Evolutionary conservation across 2,797 vertebrate species (phyloP).

Genomic region (Lithobates pipiens): DNA sequence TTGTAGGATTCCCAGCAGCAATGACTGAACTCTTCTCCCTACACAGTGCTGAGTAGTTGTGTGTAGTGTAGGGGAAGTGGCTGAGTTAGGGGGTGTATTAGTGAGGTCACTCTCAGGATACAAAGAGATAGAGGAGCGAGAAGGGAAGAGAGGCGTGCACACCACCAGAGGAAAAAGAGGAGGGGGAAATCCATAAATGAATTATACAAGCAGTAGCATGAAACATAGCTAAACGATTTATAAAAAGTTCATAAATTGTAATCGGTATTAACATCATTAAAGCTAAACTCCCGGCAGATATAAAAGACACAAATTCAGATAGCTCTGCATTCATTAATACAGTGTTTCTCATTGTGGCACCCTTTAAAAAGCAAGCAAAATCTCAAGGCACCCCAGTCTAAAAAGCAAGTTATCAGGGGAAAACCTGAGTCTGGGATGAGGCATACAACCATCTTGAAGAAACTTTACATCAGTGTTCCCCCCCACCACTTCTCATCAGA

Average conservation of each 20-base stretch:
- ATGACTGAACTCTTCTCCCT: not conserved
- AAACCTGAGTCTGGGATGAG: too few species aligned
- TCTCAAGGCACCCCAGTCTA: too few species aligned
- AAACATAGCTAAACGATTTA: not conserved
- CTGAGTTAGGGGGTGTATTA: not conserved
- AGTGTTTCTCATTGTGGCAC: too few species aligned
- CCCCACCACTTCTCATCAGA: too few species aligned
- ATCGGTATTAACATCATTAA: too few species aligned
- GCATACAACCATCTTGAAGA: too few species aligned
- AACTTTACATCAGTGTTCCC: too few species aligned
- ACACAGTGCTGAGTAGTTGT: not conserved
- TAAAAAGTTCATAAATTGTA: not conserved
- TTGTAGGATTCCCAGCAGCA: not conserved
- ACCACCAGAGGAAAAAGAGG: not conserved
- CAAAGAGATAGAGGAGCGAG: not conserved
- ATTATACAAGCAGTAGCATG: not conserved
- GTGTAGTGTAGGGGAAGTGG: not conserved
- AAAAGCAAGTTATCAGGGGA: too few species aligned
- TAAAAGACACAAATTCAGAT: too few species aligned
- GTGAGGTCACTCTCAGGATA: conserved; percentile 3
- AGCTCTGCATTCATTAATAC: too few species aligned
- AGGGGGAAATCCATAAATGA: not conserved
- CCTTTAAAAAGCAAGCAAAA: too few species aligned
- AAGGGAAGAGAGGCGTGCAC: not conserved
- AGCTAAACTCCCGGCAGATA: too few species aligned